These are phyloP conservation scores for Drosophila pandora DNA, from an alignment of 1,140 invertebrate genomes.

Conservation along the genomic window DNA sequence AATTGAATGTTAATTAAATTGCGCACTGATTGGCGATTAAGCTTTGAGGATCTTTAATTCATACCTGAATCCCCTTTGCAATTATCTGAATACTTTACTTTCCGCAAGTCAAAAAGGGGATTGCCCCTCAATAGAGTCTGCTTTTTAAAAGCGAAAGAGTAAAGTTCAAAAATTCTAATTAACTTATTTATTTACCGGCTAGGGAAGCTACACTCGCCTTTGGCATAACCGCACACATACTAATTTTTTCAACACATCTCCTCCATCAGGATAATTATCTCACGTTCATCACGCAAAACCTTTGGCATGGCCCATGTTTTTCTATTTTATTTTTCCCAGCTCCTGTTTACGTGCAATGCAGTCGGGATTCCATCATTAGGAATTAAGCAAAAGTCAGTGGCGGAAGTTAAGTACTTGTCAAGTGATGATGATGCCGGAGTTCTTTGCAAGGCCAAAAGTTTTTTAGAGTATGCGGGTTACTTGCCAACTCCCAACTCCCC, in stretches of 20 bases:
- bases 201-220: neutral
- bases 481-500: slow-evolving; percentile 16
- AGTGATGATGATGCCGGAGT: slow-evolving; percentile 55
- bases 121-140: neutral
- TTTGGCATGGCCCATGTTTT: slow-evolving; percentile 12
- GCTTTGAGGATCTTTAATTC: neutral
- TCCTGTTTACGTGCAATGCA: slow-evolving; percentile 48
- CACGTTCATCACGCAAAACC: slow-evolving; percentile 30
- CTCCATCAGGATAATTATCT: slow-evolving; percentile 30
- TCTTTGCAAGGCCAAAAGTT: slow-evolving; percentile 45
- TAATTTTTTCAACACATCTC: slow-evolving; percentile 7
- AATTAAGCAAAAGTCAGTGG: slow-evolving; percentile 64
- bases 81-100: neutral
- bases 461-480: slow-evolving; percentile 42
- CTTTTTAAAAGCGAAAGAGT: too few species aligned
- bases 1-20: slow-evolving; percentile 38
- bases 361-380: slow-evolving; percentile 55
- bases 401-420: slow-evolving; percentile 58
- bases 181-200: neutral
- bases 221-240: neutral
- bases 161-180: neutral
- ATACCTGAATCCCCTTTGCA: neutral
- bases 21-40: slow-evolving; percentile 9
- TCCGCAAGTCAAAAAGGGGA: neutral
- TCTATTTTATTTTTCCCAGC: neutral